Base-by-base conservation (phyloP, 2,797 vertebrate species). In the Karalla daura region DNA sequence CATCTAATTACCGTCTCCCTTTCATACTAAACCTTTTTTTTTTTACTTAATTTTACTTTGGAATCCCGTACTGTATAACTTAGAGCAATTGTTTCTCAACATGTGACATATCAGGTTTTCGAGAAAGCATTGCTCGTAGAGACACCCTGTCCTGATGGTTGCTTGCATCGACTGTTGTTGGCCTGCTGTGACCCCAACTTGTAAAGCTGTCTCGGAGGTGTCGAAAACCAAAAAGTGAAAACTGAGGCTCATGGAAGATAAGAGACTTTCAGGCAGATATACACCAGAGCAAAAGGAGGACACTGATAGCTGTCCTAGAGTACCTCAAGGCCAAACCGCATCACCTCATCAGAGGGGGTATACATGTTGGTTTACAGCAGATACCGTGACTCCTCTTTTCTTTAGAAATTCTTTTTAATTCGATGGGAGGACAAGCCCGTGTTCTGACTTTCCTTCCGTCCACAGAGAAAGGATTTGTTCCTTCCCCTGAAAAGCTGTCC, bases 221-320 rank as follows among this genome's bases (percentile, higher is more conserved):
- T 61, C 59, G 74, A 76, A 77, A 17, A 63, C 24, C 35, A 30
- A 65, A n/a, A 43, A 35, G 23, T 62, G 61, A 76, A 63, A 73
- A 45, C 18, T 32, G 53, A 77, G 60, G 70, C 54, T 78, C 30
- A 15, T 59, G 23, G 37, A 18, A 62, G 65, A 83, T 78, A 75
- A 76, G 54, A 80, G 20, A 30, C 63, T 52, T 59, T 60, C 60
- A 55, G 52, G 39, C 32, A 51, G 51, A 82, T 61, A 60, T 66
- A 43, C 25, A 37, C 24, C 55, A 54, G 20, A 43, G 52, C 44
- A 62, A 46, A n/a, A n/a, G n/a, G n/a, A n/a, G 37, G 66, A 73
- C 59, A 74, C 47, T 18, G 73, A 69, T 76, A 70, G 41, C 59
- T 60, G 63, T 64, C 51, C 58, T 73, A 54, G 52, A 68, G 74